Percentiles rank a stretch among this genome's conserved stretches.
These are phyloP conservation scores for Sphenodon punctatus DNA, from an alignment of 2,797 vertebrate species.

Conservation along the genomic window DNA sequence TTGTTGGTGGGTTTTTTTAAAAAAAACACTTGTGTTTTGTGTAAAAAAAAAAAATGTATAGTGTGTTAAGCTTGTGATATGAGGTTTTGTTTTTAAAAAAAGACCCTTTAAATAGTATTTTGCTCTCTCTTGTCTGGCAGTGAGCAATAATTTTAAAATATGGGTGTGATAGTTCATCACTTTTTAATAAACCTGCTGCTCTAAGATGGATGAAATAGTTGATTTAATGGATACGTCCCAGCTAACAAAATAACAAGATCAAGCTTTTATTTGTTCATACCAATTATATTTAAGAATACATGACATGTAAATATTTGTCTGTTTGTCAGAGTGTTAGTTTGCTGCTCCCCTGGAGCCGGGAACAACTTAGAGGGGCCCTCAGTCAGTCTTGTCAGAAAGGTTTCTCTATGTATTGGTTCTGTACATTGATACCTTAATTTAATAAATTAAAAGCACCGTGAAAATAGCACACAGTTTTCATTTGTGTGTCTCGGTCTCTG, in stretches of 20 bases:
- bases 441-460: constrained; percentile 62
- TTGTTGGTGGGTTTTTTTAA: too few species aligned
- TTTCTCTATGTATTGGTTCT: background rate
- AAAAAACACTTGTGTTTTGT: background rate
- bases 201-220: constrained; percentile 24
- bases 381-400: constrained; percentile 30
- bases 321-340: too few species aligned
- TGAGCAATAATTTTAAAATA: constrained; percentile 54
- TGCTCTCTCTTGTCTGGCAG: constrained; percentile 2
- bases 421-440: constrained; percentile 15
- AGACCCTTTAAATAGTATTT: background rate
- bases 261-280: constrained; percentile 52
- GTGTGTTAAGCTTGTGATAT: background rate
- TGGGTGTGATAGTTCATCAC: background rate
- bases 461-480: too few species aligned
- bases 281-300: constrained; percentile 10
- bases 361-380: too few species aligned
- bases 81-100: constrained; percentile 19
- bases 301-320: constrained; percentile 24
- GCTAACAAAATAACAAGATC: constrained; percentile 17
- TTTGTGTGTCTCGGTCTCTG: background rate
- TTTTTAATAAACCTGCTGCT: constrained; percentile 31
- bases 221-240: constrained; percentile 12
- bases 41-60: background rate
- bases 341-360: too few species aligned